Base-by-base conservation (phyloP, 2,797 vertebrate genomes). In the Clarias pachynema region DNA sequence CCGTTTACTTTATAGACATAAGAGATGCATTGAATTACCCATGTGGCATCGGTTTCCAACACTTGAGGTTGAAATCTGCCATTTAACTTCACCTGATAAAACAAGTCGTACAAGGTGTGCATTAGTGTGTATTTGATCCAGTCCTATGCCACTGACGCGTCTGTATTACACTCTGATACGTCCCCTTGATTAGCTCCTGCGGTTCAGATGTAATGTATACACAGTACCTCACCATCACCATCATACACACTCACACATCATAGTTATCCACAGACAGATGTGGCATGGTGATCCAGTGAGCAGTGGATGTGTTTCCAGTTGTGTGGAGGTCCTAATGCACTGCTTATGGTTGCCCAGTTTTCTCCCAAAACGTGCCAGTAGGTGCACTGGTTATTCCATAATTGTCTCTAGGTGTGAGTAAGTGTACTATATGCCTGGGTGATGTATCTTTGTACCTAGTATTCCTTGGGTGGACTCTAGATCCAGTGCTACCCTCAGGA, bases 1-100 rank as follows among this genome's bases (percentile, higher is more conserved):
- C 12, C 12, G 60, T 44, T 65, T 53, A 37, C 60, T 59, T 77
- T 77, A 57, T 59, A 59, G 59, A 34, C 29, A 77, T 15, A 59
- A 22, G 18, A 9, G 34, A 77, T 31, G 29, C 10, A 59, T 59
- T 53, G 29, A 34, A 34, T 78, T 37, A 37, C 20, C 22, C 56
- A 78, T 14, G 31, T 37, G 57, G 22, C 77, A 0, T 79, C 74
- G 2, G 70, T 73, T 44, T 49, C 7, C 4, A 57, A 77, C 31
- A 16, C 31, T n/a, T 6, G 5, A 34, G 53, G 62, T 20, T 24
- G n/a, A 44, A 59, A 73, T 31, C 14, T 31, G 10, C 56, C 9
- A 66, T 72, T 0, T 62, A 40, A 68, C 31, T 31, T 73, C 57
- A 82, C 68, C 53, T 83, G 57, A 73, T 81, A 6, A 62, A 65